Conservation (phyloP, 2,888 invertebrate species). For the Scotopteryx bipunctaria region DNA sequence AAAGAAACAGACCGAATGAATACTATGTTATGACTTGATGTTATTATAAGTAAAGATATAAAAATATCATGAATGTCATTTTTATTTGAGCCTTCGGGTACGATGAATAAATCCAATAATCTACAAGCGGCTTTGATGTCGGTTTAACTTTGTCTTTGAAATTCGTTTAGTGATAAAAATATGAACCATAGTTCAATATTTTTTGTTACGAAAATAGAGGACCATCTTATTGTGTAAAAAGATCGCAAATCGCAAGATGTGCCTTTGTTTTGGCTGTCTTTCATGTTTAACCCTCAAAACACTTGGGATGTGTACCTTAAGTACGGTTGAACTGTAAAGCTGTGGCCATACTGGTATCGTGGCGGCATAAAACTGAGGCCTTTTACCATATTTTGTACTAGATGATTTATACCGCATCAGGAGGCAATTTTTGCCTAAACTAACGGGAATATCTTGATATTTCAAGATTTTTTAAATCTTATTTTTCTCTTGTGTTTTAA, state of each 20-base stretch:
- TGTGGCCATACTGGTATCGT: too few relatives aligned
- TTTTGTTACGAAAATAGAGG: constrained; percentile 1
- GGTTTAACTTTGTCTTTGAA: constrained; percentile 37
- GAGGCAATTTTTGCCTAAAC: too few relatives aligned
- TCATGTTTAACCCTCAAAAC: too few relatives aligned
- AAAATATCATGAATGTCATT: constrained; percentile 47
- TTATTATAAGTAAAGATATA: constrained; percentile 38
- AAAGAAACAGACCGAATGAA: constrained; percentile 1
- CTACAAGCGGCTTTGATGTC: constrained; percentile 53
- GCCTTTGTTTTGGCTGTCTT: not conserved
- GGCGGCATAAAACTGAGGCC: too few relatives aligned
- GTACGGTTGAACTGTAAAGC: too few relatives aligned
- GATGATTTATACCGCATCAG: too few relatives aligned
- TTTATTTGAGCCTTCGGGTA: constrained; percentile 46
- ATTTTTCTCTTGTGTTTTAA: too few relatives aligned
- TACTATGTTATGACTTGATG: constrained; percentile 28
- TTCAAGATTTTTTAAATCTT: too few relatives aligned
- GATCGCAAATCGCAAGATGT: not conserved
- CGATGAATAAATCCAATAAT: constrained; percentile 60
- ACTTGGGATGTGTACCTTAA: too few relatives aligned
- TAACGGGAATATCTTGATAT: too few relatives aligned
- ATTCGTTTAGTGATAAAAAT: constrained; percentile 24
- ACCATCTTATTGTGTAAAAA: not conserved
- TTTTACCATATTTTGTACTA: too few relatives aligned
- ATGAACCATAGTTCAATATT: constrained; percentile 14